Evolutionary conservation across 2,888 invertebrate genomes (phyloP).

Genomic region (Isotomurus palustris): DNA sequence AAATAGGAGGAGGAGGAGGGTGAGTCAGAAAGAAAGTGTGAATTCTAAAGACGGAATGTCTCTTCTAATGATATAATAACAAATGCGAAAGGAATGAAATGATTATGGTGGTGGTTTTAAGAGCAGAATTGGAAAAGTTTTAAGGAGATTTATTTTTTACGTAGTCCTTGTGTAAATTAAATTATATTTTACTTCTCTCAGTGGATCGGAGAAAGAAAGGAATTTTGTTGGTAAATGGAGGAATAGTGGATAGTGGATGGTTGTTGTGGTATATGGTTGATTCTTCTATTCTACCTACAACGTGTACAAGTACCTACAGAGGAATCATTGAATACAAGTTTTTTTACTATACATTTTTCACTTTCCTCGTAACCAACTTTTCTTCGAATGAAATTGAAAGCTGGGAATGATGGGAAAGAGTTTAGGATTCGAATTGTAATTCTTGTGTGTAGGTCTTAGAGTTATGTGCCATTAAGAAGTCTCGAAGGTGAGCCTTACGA

Average conservation of each 20-base stretch:
- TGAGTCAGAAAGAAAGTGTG: not conserved
- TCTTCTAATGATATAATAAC: not conserved
- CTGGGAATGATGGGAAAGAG: not conserved
- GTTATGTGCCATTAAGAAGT: conserved; percentile 9
- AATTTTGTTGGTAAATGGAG: not conserved
- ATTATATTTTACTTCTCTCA: not conserved
- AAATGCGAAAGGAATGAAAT: not conserved
- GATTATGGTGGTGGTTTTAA: too few relatives aligned
- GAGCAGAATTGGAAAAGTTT: too few relatives aligned
- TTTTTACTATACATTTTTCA: too few relatives aligned
- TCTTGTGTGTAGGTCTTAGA: not conserved
- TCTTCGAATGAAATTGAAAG: too few relatives aligned
- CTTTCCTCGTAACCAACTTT: too few relatives aligned
- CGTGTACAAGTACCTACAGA: too few relatives aligned
- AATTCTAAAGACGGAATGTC: conserved; percentile 11
- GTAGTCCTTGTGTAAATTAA: not conserved
- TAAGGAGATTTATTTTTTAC: not conserved
- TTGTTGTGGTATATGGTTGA: not conserved
- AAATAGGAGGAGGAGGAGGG: conserved; percentile 3
- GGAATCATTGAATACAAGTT: too few relatives aligned
- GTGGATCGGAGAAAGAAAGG: not conserved
- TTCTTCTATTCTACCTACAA: too few relatives aligned
- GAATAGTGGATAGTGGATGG: not conserved
- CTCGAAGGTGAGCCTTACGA: conserved; percentile 12
- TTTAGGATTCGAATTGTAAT: conserved; percentile 1